Evolutionary conservation across 2,113 vertebrate genomes (phyloP), one percentile per base, ranked within the genome.

Genomic region (Pongo abelii): DNA sequence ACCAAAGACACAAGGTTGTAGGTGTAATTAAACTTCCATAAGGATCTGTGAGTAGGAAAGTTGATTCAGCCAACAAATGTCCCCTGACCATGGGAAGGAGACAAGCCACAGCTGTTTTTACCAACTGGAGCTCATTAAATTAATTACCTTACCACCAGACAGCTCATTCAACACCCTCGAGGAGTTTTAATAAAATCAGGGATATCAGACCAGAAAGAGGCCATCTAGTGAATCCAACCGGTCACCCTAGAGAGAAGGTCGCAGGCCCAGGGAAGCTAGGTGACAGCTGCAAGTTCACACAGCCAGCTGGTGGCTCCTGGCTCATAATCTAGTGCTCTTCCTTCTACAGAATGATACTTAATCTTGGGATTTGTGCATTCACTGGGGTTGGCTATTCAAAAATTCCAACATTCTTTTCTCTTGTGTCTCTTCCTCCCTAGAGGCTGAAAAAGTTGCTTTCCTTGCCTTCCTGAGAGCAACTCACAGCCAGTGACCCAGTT

Each of bases 131-230:
- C 81, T 94, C 95, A 90, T 91, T 95, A 84, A 46, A 93, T 95
- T 94, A 93, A 96, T 86, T 84, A 12, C 32, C 38, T 55, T n/a
- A 64, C 43, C 64, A 75, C 84, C 38, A 9, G 57, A 61, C n/a
- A 87, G 70, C 50, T 75, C 88, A 64, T 61, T 80, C 50, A 48
- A 43, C 8, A 59, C 64, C 70, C 87, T 79, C 50, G 8, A 87
- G 74, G 85, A 93, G 40, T 88, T 92, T 94, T 95, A 75, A 96
- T 87, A 77, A 80, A 95, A 91, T 74, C 80, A 96, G 17, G 38
- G 3, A 8, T 38, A 2, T 91, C 35, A 18, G 35, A 80, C 57
- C 79, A 81, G 50, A 67, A 94, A 93, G 48, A 87, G 40, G 40
- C 20, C 23, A 64, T 57, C 32, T 77, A 75, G 16, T 80, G 57